phyloP scores from a whole-genome alignment of 2,797 vertebrate genomes.

The Crocodylus rhombifer region DNA sequence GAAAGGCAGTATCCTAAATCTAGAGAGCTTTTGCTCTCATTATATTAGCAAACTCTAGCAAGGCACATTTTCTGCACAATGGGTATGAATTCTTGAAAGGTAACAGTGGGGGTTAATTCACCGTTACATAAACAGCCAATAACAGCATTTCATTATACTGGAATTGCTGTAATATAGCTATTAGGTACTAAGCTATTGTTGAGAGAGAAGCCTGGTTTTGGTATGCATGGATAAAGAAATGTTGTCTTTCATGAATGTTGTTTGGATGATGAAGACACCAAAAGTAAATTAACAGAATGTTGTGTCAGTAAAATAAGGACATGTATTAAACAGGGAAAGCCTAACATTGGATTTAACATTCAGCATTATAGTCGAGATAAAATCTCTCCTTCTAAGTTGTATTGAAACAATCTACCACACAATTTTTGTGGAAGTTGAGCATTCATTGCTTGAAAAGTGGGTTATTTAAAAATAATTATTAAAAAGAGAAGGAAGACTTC shows the following conservation, averaged over 20 bases:
- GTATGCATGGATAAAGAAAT: background rate
- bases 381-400: background rate
- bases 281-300: background rate
- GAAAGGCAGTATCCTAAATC: constrained; percentile 39
- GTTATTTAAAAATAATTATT: background rate
- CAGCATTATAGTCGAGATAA: background rate
- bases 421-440: background rate
- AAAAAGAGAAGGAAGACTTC: background rate
- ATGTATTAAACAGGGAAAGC: background rate
- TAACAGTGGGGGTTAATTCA: constrained; percentile 63
- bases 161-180: constrained; percentile 64
- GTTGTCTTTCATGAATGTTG: background rate
- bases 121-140: constrained; percentile 66
- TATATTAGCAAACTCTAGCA: constrained; percentile 20
- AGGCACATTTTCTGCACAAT: background rate
- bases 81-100: constrained; percentile 57
- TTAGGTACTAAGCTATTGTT: constrained; percentile 39
- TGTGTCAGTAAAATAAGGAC: background rate
- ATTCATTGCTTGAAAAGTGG: background rate
- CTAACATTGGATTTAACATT: background rate
- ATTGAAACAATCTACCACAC: background rate
- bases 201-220: background rate
- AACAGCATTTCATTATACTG: constrained; percentile 41
- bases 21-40: constrained; percentile 22
- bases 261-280: background rate